Evolutionary conservation across 2,113 vertebrate genomes (phyloP), one percentile per base, ranked within the genome.

Genomic region (Delphinapterus leucas): DNA sequence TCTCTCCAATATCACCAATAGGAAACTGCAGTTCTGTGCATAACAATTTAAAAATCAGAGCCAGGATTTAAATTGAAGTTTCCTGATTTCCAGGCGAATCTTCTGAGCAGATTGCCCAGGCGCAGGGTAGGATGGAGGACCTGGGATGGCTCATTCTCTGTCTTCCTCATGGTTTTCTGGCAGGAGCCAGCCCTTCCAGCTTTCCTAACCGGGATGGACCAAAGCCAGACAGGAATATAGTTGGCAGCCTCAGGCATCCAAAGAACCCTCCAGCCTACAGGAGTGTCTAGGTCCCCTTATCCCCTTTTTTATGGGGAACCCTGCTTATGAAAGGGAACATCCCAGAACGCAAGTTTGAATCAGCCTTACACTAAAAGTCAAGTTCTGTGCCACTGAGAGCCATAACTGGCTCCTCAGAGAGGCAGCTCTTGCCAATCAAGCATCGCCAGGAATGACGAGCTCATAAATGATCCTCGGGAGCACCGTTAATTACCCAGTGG

Each of bases 71-170:
- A 73, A 44, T 15, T 21, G 58, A 41, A 21, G 1, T 60, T 26
- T 71, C 23, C 41, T n/a, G 25, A 65, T 21, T 49, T 82, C 26
- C 25, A 0, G 3, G 60, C 8, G 1, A 26, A 2, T 25, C 11
- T 92, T 25, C 18, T 90, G 18, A 85, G 41, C n/a, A 58, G 41
- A 28, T 10, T n/a, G 3, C 47, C 6, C 55, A n/a, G 65, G n/a
- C 5, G 0, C 21, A 17, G 3, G 25, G n/a, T 25, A 70, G 28
- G 41, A 38, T 23, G 7, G 5, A 65, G 12, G 2, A 53, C 26
- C 7, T 9, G 9, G 31, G 8, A 8, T 0, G 18, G 7, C 53
- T 28, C 15, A 0, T 31, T 31, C 18, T 86, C 10, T 44, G 23
- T 33, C n/a, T 68, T 77, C 8, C 41, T 28, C 6, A 1, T 13